Conservation (phyloP, 1,140 invertebrate genomes). For the Drosophila busckii region DNA sequence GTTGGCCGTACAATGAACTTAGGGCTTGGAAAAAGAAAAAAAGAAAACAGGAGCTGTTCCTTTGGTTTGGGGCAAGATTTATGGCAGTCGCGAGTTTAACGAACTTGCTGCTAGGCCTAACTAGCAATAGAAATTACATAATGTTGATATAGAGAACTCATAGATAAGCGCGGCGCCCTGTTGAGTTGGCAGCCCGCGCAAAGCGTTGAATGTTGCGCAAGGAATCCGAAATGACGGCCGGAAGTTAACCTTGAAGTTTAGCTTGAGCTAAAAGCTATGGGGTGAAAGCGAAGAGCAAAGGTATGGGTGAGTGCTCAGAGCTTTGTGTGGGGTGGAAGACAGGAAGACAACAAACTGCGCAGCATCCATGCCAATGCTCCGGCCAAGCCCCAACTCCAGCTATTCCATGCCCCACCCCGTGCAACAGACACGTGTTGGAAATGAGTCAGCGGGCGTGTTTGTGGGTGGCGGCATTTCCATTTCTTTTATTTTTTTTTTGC, state of each 20-base stretch:
- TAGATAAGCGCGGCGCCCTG: no score
- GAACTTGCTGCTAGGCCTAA: slow-evolving; percentile 34
- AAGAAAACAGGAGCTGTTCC: slow-evolving; percentile 22
- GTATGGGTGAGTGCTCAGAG: no score
- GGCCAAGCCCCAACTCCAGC: background rate
- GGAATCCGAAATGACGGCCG: slow-evolving; percentile 26
- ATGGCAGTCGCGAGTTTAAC: slow-evolving; percentile 54
- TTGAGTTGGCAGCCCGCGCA: slow-evolving; percentile 39
- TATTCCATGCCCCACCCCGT: slow-evolving; percentile 46
- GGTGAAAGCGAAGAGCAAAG: slow-evolving; percentile 19
- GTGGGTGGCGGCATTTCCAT: slow-evolving; percentile 1
- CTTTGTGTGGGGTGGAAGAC: no score
- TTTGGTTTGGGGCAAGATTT: slow-evolving; percentile 41
- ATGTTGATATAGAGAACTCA: slow-evolving; percentile 9
- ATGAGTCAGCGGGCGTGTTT: slow-evolving; percentile 11
- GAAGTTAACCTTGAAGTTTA: slow-evolving; percentile 70
- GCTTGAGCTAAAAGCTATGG: slow-evolving; percentile 14
- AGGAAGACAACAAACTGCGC: slow-evolving; percentile 42
- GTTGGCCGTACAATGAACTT: slow-evolving; percentile 17
- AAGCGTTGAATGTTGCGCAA: slow-evolving; percentile 32
- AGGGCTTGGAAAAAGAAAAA: background rate
- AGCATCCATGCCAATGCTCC: slow-evolving; percentile 41
- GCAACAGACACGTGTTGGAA: slow-evolving; percentile 53
- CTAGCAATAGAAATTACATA: slow-evolving; percentile 11
- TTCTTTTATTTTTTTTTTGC: slow-evolving; percentile 23